Evolutionary conservation across 2,888 invertebrate genomes (phyloP), one percentile per base, ranked within the genome.

Genomic region (Temnothorax ravouxi): DNA sequence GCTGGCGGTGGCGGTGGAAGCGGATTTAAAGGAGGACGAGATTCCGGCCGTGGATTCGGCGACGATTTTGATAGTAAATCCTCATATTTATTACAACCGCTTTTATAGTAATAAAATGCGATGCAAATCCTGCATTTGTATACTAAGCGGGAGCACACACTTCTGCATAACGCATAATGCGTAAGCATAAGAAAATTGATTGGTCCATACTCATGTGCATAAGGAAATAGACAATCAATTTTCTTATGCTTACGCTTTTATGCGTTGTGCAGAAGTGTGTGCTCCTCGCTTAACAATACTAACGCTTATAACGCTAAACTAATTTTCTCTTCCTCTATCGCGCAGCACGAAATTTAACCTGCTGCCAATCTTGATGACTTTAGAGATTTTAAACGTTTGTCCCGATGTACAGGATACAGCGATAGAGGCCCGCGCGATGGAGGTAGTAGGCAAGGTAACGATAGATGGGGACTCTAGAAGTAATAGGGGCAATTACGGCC

Each of bases 1-100:
- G 92, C 95, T 29, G 41, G 41, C 1, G 38, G 44, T 3, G 44
- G 44, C 3, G 90, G 92, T 50, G 93, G 93, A 18, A 95, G 94
- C 79, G 95, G 95, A 15, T 93, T 91, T 71, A 94, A 95, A 81
- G 90, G 91, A 81, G 90, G 91, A 50, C 91, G 95, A 83, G 94
- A 95, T 62, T 95, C 95, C 69, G 92, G 94, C 61, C 90, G 92
- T 90, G 95, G 95, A 85, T 95, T 93, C 69, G 95, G 95, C 47
- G 95, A 95, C 52, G 95, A 95, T 80, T 95, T 94, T 89, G 95
- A 95, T 85, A 95, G 86, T 52, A 83, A 88, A 88, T 87, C 87
- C 62, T 84, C 88, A 79, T 92, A 89, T 89, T 89, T 87, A 74
- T 89, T 90, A 54, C 44, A n/a, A 29, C 61, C 80, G 85, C 66